A percentile compares a stretch with the other conserved stretches of the same genome.
Conservation (phyloP, 1,140 invertebrate species). For the Dinothrombium tinctorium region DNA sequence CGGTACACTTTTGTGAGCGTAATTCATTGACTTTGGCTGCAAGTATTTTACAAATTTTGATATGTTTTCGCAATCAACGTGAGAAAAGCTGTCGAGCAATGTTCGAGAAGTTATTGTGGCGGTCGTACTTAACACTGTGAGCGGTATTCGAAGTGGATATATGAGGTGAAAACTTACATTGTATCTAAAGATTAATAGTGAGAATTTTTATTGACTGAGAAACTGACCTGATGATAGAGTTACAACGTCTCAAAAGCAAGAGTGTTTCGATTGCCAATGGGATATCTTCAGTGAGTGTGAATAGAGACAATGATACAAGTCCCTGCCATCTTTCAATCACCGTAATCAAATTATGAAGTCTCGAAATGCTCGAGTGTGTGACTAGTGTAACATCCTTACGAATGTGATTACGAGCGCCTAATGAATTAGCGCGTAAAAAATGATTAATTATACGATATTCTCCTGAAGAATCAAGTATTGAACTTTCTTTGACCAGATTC, state of each 20-base stretch:
- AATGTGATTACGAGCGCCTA: conserved; percentile 9
- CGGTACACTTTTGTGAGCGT: conserved; percentile 18
- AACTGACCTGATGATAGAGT: conserved; percentile 20
- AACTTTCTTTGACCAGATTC: conserved; percentile 19
- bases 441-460: conserved; percentile 22
- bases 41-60: not conserved
- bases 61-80: conserved; percentile 1
- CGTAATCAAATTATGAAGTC: conserved; percentile 22
- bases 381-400: conserved; percentile 22
- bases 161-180: conserved; percentile 27
- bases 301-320: conserved; percentile 29
- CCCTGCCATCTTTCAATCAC: conserved; percentile 20
- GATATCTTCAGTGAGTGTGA: conserved; percentile 23
- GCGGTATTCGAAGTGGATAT: conserved; percentile 9
- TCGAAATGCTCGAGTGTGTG: conserved; percentile 25
- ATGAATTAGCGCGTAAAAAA: conserved; percentile 16
- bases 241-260: conserved; percentile 22
- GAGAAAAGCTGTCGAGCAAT: conserved; percentile 1
- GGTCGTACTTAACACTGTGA: conserved; percentile 1
- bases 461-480: conserved; percentile 24
- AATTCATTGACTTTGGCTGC: conserved; percentile 17
- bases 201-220: no score
- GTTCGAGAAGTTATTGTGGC: conserved; percentile 1
- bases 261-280: conserved; percentile 22
- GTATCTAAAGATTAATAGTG: conserved; percentile 24